A percentile compares a stretch with the other conserved stretches of the same genome.
Evolutionary conservation across 2,888 invertebrate species (phyloP).

Genomic region (Kuschelorhynchus macadamiae): DNA sequence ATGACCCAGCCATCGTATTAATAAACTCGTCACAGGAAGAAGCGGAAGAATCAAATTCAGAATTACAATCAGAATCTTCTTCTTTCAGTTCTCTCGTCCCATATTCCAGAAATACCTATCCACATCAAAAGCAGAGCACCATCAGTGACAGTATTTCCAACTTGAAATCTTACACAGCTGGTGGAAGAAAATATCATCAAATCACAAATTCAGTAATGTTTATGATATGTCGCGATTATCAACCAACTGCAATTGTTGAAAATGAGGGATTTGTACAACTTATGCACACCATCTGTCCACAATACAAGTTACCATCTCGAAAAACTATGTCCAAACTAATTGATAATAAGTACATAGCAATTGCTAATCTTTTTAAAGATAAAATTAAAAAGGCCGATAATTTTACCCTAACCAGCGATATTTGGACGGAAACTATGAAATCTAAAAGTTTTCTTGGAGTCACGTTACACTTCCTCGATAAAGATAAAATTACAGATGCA

Average conservation of each 20-base stretch:
- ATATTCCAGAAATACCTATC: too few species aligned
- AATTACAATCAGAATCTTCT: too few species aligned
- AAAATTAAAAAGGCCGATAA: not conserved
- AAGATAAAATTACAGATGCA: not conserved
- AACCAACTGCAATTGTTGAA: constrained; percentile 22
- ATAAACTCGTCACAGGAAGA: too few species aligned
- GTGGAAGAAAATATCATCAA: not conserved
- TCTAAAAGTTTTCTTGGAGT: constrained; percentile 8
- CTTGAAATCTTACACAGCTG: not conserved
- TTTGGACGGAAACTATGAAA: constrained; percentile 18
- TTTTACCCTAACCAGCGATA: constrained; percentile 12
- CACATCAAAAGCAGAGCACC: not conserved
- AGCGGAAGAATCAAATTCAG: too few species aligned
- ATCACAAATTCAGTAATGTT: not conserved
- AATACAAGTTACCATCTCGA: constrained; percentile 20
- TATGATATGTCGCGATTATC: constrained; percentile 24
- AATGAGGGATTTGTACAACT: constrained; percentile 22
- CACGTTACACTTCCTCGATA: constrained; percentile 10
- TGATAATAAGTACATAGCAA: constrained; percentile 21
- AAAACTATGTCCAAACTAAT: constrained; percentile 10
- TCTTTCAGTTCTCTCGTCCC: too few species aligned
- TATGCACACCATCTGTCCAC: constrained; percentile 1
- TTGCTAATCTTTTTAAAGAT: constrained; percentile 3
- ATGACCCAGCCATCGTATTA: too few species aligned
- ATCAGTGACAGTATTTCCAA: not conserved